Base-by-base conservation (phyloP, 2,888 invertebrate species). In the Heliconius ismenius region DNA sequence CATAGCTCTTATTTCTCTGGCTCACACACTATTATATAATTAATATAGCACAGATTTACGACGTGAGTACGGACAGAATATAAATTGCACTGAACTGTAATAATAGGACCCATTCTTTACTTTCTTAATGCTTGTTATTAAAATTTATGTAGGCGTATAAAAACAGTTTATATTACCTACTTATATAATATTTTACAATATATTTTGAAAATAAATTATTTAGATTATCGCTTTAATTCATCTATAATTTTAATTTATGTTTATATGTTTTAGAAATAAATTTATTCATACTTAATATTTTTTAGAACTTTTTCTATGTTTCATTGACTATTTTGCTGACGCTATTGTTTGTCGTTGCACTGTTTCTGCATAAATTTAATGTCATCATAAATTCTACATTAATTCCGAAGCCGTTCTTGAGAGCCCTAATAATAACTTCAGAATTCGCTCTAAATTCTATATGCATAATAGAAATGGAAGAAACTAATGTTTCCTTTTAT, bases 1-100 rank as follows among this genome's bases (percentile, higher is more conserved):
- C 72, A 26, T 54, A 24, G 24, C 72, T 60, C 60, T 60, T 24
- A 24, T 72, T 72, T 36, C 72, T 89, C 89, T 86, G 85, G 87
- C 88, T 89, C 89, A 90, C 91, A 91, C 90, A 88, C 89, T 85
- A 83, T 54, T 85, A 85, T 91, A 89, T 91, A 92, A 92, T 93
- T 91, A 93, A 92, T 92, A 93, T 91, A 88, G 87, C 84, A 82
- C 86, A 91, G 93, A 93, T 93, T 93, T 93, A 93, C 90, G 84
- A 86, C 82, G 68, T 74, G 79, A 78, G 91, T 91, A 93, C 87
- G 85, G 93, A 89, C 90, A 92, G 90, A 91, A 92, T 91, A 90
- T 89, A 91, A 91, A 92, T 89, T 88, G 84, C 85, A 88, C 54
- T 90, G 91, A 86, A 82, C 83, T 82, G 82, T 68, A 78, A 78